Percentiles rank a stretch among this genome's conserved stretches.
Conservation (phyloP, 2,888 invertebrate species). For the Oegoconia quadripuncta region DNA sequence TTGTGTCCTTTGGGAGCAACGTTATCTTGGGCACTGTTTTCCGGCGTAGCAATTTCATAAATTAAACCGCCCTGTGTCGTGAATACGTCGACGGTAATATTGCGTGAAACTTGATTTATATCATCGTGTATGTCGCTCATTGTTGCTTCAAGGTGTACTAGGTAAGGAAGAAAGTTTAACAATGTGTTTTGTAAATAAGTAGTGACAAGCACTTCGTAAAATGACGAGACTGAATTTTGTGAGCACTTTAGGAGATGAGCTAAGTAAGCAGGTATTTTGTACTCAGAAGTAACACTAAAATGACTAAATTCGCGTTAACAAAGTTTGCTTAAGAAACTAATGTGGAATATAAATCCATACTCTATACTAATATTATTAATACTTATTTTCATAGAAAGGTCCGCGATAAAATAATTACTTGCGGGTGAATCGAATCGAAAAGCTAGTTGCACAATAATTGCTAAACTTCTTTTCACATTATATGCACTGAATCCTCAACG, state of each 20-base stretch:
- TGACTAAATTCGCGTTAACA: too few relatives aligned
- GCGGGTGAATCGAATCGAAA: too few relatives aligned
- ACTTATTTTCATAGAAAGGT: too few relatives aligned
- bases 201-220: conserved; percentile 6
- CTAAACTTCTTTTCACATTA: too few relatives aligned
- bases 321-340: too few relatives aligned
- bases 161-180: conserved; percentile 1
- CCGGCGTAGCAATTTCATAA: conserved; percentile 50
- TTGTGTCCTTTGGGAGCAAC: conserved; percentile 34
- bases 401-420: too few relatives aligned
- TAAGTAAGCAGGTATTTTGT: too few relatives aligned
- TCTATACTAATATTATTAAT: too few relatives aligned
- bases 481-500: too few relatives aligned
- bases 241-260: conserved; percentile 9
- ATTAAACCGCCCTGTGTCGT: conserved; percentile 43
- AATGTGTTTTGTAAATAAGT: conserved; percentile 5
- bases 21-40: conserved; percentile 37
- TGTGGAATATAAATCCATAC: too few relatives aligned
- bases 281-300: too few relatives aligned
- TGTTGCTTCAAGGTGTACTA: conserved; percentile 2
- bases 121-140: conserved; percentile 5
- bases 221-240: conserved; percentile 5
- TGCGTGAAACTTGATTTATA: conserved; percentile 31
- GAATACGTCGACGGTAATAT: conserved; percentile 26
- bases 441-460: too few relatives aligned